A percentile compares a stretch with the other conserved stretches of the same genome.
These are phyloP conservation scores for Calyptomena viridis DNA, from an alignment of 2,113 vertebrate genomes.

Conservation along the genomic window DNA sequence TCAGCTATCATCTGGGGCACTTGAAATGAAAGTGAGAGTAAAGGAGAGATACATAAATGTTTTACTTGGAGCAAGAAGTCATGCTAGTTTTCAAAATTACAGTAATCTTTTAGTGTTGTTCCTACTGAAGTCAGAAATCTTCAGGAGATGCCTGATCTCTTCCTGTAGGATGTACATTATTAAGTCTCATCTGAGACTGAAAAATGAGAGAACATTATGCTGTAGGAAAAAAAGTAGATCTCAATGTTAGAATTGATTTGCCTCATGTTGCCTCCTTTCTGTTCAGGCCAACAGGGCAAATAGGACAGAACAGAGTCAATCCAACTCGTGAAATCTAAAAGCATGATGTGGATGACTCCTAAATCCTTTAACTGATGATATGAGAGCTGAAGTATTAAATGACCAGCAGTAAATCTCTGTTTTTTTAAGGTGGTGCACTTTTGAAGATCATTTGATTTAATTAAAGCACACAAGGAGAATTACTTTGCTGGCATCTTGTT, in stretches of 20 bases:
- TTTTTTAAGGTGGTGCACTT: neutral
- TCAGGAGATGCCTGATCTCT: neutral
- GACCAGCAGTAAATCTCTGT: neutral
- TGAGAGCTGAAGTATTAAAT: neutral
- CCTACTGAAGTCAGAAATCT: neutral
- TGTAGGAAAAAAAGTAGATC: neutral
- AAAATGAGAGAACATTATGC: neutral
- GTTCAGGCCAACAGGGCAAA: neutral
- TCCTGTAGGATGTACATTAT: neutral
- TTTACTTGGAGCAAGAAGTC: slow-evolving; percentile 15
- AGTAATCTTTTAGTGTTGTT: slow-evolving; percentile 2
- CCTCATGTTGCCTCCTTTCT: neutral
- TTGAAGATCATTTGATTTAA: neutral
- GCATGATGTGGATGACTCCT: neutral
- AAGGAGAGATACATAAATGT: neutral
- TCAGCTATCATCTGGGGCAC: neutral
- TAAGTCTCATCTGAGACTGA: neutral
- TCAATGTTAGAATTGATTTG: neutral
- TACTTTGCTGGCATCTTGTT: neutral
- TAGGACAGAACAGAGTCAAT: neutral
- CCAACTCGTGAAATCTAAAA: neutral
- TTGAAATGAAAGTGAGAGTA: neutral
- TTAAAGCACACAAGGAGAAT: neutral
- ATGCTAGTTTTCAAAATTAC: slow-evolving; percentile 14
- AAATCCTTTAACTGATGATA: neutral